These are phyloP conservation scores for Panurus biarmicus DNA, from an alignment of 2,113 vertebrate genomes.

Conservation along the genomic window DNA sequence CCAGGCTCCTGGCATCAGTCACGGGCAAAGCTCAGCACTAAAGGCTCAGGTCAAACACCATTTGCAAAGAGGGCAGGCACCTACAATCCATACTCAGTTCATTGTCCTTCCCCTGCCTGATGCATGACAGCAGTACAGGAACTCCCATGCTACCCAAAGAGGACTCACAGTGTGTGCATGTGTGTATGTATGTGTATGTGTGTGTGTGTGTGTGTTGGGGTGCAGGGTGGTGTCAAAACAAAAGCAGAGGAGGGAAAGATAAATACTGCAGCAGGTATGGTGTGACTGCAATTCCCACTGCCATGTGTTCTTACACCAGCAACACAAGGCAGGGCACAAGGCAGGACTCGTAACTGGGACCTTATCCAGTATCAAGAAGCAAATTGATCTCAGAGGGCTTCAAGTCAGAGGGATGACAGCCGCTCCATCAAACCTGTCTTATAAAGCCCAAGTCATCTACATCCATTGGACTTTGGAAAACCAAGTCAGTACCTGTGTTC, in stretches of 20 bases:
- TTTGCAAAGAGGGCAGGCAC: neutral
- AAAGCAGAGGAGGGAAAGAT: neutral
- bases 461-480: neutral
- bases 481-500: neutral
- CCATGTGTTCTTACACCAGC: neutral
- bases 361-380: neutral
- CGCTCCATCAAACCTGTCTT: neutral
- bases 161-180: neutral
- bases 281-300: neutral
- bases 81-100: fast-evolving
- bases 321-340: neutral
- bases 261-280: neutral
- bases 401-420: neutral
- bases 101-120: neutral
- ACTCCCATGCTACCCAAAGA: fast-evolving
- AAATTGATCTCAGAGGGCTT: neutral
- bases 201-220: neutral
- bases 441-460: neutral
- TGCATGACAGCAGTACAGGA: neutral
- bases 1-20: neutral
- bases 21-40: neutral
- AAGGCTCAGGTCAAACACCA: neutral
- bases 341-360: neutral
- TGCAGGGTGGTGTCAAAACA: neutral
- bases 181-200: neutral